Evolutionary conservation across 2,113 vertebrate genomes (phyloP).

Genomic region (Triplophysa siluroides): DNA sequence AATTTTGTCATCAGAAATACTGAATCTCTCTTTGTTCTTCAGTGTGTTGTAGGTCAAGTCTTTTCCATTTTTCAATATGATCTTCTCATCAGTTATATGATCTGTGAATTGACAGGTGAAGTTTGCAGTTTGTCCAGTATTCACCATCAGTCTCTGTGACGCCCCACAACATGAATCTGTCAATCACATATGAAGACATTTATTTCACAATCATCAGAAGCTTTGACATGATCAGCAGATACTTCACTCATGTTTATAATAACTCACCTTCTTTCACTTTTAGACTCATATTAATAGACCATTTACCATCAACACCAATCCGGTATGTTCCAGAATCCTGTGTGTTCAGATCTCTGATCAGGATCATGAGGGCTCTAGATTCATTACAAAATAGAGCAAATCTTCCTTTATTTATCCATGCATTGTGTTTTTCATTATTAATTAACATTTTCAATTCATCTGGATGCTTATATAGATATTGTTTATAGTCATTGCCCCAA

Average conservation of each 20-base stretch:
- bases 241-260: too few species aligned
- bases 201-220: too few species aligned
- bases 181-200: neutral
- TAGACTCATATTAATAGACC: too few species aligned
- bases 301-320: too few species aligned
- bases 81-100: neutral
- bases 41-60: neutral
- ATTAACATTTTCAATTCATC: neutral
- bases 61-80: neutral
- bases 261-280: too few species aligned
- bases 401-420: neutral
- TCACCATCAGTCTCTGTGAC: neutral
- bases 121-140: neutral
- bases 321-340: too few species aligned
- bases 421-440: neutral
- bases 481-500: neutral
- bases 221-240: too few species aligned
- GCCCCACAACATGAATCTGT: neutral
- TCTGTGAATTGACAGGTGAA: neutral
- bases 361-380: too few species aligned
- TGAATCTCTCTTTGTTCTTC: neutral
- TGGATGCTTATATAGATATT: neutral
- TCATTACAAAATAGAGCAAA: neutral
- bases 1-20: neutral
- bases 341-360: too few species aligned